phyloP scores from a whole-genome alignment of 37 sponge, comb jelly and placozoan species.

The Hormiphora californensis region DNA sequence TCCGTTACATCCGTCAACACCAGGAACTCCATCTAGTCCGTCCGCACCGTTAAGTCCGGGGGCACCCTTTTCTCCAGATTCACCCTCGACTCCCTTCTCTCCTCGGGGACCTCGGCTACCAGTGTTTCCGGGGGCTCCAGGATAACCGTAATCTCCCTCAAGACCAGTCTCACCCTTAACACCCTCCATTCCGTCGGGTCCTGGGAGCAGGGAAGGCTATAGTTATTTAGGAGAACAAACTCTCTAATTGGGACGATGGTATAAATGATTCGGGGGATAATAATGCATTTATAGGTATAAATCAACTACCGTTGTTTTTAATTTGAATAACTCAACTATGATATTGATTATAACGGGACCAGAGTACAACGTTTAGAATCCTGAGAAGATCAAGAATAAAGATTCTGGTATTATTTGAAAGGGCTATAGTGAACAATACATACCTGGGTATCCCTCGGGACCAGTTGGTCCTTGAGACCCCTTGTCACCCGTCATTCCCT shows the following conservation, averaged over 20 bases:
- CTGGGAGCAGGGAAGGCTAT: no score
- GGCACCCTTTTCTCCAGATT: not conserved
- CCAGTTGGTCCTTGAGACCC: constrained; percentile 7
- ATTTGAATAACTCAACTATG: no score
- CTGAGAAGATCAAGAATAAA: no score
- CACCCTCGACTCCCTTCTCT: constrained; percentile 2
- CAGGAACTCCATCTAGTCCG: not conserved
- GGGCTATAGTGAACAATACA: no score
- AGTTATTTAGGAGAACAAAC: no score
- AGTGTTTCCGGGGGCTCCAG: not conserved
- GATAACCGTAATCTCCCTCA: constrained; percentile 2
- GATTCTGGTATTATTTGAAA: no score
- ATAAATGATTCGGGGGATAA: no score
- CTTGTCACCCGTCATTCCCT: constrained; percentile 15
- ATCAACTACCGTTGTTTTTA: no score
- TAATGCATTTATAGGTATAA: no score
- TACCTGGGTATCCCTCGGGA: constrained; percentile 13
- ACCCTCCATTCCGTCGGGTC: not conserved
- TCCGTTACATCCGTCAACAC: not conserved
- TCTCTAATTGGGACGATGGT: no score
- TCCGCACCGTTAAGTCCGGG: not conserved
- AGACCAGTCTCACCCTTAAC: not conserved
- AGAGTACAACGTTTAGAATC: no score
- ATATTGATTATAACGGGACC: no score
- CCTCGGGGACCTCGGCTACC: not conserved